Conservation (phyloP, 2,797 vertebrate species). For the Buceros bicornis region DNA sequence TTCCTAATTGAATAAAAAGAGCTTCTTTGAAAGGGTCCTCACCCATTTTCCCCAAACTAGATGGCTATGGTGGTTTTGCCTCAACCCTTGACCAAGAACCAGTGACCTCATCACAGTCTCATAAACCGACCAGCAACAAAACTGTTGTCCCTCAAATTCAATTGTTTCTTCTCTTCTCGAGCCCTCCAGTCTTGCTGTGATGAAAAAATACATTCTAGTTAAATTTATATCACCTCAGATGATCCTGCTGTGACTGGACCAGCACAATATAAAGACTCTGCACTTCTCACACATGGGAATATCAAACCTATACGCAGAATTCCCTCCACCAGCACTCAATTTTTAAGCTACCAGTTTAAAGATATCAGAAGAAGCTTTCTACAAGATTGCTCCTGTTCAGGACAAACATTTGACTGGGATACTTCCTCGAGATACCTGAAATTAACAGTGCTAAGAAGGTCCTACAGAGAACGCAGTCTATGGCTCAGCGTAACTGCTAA, state of each 20-base stretch:
- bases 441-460: not conserved
- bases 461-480: not conserved
- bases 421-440: not conserved
- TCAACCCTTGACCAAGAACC: not conserved
- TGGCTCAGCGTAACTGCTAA: not conserved
- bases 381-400: not conserved
- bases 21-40: not conserved
- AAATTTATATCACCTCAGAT: not conserved
- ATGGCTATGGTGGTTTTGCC: not conserved
- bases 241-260: not conserved
- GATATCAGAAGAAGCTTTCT: not conserved
- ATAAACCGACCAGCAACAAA: not conserved
- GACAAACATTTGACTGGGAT: not conserved
- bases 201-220: not conserved
- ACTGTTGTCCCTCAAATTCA: not conserved
- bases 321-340: not conserved
- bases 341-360: not conserved
- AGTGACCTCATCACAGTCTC: not conserved
- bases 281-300: not conserved
- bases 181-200: not conserved
- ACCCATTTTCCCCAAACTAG: not conserved
- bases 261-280: not conserved
- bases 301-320: not conserved
- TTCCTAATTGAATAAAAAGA: not conserved
- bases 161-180: not conserved